These are phyloP conservation scores for Drosophila flavopinicola DNA, from an alignment of 2,888 invertebrate genomes.

Conservation along the genomic window DNA sequence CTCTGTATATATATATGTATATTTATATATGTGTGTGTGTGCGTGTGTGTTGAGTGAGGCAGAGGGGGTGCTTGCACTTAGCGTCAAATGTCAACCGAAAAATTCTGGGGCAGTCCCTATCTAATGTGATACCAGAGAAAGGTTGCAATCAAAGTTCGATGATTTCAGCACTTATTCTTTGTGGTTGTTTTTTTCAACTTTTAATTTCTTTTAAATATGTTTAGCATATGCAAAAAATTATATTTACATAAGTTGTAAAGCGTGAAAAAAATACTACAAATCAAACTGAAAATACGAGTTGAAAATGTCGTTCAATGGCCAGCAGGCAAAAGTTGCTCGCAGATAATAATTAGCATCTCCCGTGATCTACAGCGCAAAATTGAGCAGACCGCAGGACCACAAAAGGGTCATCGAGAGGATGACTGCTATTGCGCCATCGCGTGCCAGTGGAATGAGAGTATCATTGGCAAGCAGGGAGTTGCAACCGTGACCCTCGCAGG, in stretches of 20 bases:
- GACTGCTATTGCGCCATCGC: slow-evolving; percentile 64
- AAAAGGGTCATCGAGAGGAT: slow-evolving; percentile 60
- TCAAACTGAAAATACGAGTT: slow-evolving; percentile 5
- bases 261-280: slow-evolving; percentile 1
- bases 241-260: slow-evolving; percentile 2
- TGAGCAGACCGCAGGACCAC: slow-evolving; percentile 38
- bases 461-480: slow-evolving; percentile 71
- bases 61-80: slow-evolving; percentile 7
- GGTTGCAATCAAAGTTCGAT: slow-evolving; percentile 46
- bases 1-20: neutral
- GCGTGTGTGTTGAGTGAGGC: neutral
- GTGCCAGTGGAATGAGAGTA: slow-evolving; percentile 74
- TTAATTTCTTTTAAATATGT: slow-evolving; percentile 23
- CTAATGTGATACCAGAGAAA: slow-evolving; percentile 9
- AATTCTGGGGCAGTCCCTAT: slow-evolving; percentile 33
- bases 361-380: slow-evolving; percentile 26
- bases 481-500: slow-evolving; percentile 82
- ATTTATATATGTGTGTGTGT: neutral
- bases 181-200: slow-evolving; percentile 21
- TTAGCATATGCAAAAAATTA: neutral
- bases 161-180: slow-evolving; percentile 22
- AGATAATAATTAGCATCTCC: no score
- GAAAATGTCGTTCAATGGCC: slow-evolving; percentile 6
- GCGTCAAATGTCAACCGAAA: slow-evolving; percentile 54
- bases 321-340: neutral